These are phyloP conservation scores for Eunapius fragilis DNA, from an alignment of 37 sponge, comb jelly and placozoan species.

Conservation along the genomic window DNA sequence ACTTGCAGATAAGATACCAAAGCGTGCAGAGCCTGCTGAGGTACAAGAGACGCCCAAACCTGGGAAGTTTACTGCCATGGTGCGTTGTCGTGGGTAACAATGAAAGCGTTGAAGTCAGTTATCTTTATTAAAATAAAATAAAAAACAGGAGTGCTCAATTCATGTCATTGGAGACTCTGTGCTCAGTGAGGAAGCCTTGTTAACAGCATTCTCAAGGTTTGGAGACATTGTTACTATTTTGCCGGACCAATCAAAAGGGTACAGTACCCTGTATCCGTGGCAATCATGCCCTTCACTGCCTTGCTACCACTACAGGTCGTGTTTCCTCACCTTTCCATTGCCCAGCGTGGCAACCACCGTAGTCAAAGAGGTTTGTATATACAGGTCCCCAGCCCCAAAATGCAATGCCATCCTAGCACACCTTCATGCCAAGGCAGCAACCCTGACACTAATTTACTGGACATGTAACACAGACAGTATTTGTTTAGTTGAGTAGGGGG, in stretches of 20 bases:
- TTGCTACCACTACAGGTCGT: constrained; percentile 2
- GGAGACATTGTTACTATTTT: constrained; percentile 38
- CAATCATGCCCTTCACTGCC: neutral
- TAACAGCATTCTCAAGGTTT: constrained; percentile 48
- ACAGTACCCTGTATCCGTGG: neutral
- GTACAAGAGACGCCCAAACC: neutral
- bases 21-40: neutral
- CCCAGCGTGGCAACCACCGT: constrained; percentile 36
- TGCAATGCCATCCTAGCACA: no score
- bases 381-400: no score
- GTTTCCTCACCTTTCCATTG: constrained; percentile 37
- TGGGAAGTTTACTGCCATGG: neutral
- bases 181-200: constrained; percentile 31
- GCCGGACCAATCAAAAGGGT: constrained; percentile 14
- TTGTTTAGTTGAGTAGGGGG: no score
- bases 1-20: constrained; percentile 14
- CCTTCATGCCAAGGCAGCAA: no score
- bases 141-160: neutral
- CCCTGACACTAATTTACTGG: no score
- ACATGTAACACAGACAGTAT: no score
- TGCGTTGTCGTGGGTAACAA: neutral
- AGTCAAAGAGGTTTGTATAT: constrained; percentile 51
- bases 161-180: constrained; percentile 14
- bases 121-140: no score
- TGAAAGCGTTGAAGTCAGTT: neutral